phyloP scores from a whole-genome alignment of 2,888 invertebrate genomes.

The Peribatodes rhomboidaria region DNA sequence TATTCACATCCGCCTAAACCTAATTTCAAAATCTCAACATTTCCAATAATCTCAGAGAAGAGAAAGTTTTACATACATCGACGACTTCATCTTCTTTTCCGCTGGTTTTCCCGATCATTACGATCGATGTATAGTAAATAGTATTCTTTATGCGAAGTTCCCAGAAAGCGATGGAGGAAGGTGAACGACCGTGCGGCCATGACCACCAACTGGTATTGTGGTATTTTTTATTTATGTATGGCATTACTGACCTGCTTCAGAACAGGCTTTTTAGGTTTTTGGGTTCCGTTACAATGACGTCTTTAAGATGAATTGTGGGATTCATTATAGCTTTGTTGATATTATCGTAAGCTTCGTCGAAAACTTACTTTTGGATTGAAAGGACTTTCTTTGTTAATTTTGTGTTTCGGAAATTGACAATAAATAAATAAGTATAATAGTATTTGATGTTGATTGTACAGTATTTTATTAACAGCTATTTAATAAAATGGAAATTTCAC shows the following conservation, averaged over 20 bases:
- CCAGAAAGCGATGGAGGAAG: conserved; percentile 42
- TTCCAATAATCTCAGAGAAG: neutral
- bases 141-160: conserved; percentile 32
- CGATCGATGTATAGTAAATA: conserved; percentile 30
- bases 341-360: conserved; percentile 1
- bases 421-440: neutral
- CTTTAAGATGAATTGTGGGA: conserved; percentile 33
- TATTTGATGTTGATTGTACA: neutral
- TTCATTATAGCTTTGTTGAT: conserved; percentile 14
- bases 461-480: no score
- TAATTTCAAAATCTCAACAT: conserved; percentile 12
- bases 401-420: neutral
- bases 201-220: conserved; percentile 52
- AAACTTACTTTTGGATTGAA: conserved; percentile 16
- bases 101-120: conserved; percentile 12
- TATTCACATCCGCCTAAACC: conserved; percentile 1
- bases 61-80: conserved; percentile 26
- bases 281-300: conserved; percentile 44
- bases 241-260: conserved; percentile 48
- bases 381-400: neutral
- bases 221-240: conserved; percentile 43
- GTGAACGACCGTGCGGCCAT: conserved; percentile 62
- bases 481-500: no score
- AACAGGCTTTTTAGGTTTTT: conserved; percentile 50
- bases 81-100: conserved; percentile 13